A percentile compares a stretch with the other conserved stretches of the same genome.
Evolutionary conservation across 2,888 invertebrate species (phyloP).

Genomic region (Lasioglossum malachurum): DNA sequence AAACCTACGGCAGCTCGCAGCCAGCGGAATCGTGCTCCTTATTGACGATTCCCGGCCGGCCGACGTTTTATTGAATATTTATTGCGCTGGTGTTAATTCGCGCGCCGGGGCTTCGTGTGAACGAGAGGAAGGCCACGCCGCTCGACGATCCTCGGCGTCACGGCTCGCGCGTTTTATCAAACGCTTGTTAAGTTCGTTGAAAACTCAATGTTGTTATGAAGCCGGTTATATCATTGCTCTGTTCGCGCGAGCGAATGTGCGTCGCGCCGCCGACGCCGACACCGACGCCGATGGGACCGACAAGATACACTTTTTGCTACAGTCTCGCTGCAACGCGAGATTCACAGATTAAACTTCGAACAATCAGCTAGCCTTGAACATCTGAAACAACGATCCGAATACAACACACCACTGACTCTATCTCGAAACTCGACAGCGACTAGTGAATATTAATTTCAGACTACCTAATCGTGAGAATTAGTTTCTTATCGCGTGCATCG

Average conservation of each 20-base stretch:
- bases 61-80: conserved; percentile 42
- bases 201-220: conserved; percentile 52
- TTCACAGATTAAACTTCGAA: conserved; percentile 8
- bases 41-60: conserved; percentile 11
- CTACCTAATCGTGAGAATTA: not conserved
- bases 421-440: not conserved
- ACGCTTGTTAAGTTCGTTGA: conserved; percentile 66
- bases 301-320: not conserved
- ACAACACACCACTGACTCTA: not conserved
- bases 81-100: conserved; percentile 47
- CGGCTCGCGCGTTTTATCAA: conserved; percentile 51
- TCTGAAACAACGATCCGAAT: not conserved
- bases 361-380: not conserved
- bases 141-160: not conserved
- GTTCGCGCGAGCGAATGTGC: conserved; percentile 40
- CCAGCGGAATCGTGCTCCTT: not conserved
- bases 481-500: not conserved
- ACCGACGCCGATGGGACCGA: not conserved
- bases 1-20: not conserved
- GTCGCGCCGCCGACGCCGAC: not conserved
- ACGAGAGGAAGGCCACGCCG: conserved; percentile 54
- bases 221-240: conserved; percentile 46
- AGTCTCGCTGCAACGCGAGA: not conserved
- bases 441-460: not conserved
- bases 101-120: conserved; percentile 14